phyloP scores from a whole-genome alignment of 1,140 invertebrate species.

The Drosophila nikananu region DNA sequence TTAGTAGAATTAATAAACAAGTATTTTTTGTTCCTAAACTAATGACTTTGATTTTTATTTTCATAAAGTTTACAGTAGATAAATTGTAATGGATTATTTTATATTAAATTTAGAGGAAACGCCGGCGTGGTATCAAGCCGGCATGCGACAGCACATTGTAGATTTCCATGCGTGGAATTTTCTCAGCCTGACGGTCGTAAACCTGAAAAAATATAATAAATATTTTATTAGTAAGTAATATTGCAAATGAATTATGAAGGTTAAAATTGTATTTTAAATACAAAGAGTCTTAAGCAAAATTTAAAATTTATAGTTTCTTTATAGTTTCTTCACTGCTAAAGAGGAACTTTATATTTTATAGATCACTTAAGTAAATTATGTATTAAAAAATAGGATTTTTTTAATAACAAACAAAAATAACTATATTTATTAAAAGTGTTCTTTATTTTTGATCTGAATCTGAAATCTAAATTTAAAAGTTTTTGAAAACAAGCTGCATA shows the following conservation, averaged over 20 bases:
- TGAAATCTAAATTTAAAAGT: no score
- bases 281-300: fast-evolving
- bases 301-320: no score
- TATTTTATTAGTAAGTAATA: no score
- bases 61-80: conserved; percentile 43
- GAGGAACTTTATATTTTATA: not conserved
- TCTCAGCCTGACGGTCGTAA: conserved; percentile 86
- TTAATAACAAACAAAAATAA: not conserved
- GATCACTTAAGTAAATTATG: not conserved
- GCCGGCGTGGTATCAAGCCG: conserved; percentile 86
- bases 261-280: not conserved
- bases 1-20: not conserved
- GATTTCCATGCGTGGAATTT: conserved; percentile 87
- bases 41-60: conserved; percentile 70
- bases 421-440: not conserved
- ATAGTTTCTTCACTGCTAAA: not conserved
- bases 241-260: not conserved
- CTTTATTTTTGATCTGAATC: no score
- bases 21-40: conserved; percentile 51
- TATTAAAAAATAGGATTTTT: not conserved
- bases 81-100: conserved; percentile 19
- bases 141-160: conserved; percentile 88
- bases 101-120: conserved; percentile 51
- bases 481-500: no score
- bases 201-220: no score